A percentile compares a stretch with the other conserved stretches of the same genome.
phyloP scores from a whole-genome alignment of 2,888 invertebrate species.

The Cenopis cana region DNA sequence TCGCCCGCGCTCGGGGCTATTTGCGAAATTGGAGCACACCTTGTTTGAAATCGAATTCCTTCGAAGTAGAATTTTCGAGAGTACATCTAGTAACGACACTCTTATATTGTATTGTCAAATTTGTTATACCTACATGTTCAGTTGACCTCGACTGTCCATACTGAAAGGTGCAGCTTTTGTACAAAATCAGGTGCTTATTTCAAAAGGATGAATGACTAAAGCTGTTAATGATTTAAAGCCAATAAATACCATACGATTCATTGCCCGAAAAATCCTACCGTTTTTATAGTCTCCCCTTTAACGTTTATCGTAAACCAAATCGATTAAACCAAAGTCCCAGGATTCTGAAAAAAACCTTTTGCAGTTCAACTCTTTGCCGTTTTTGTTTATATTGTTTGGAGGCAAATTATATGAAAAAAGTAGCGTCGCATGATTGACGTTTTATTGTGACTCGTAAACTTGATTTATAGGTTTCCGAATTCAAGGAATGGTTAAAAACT shows the following conservation, averaged over 20 bases:
- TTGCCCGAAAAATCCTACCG: constrained; percentile 69
- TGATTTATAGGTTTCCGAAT: constrained; percentile 74
- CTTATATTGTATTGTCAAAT: too few relatives aligned
- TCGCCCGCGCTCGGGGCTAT: too few relatives aligned
- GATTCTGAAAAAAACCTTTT: constrained; percentile 26
- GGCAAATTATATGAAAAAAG: constrained; percentile 53
- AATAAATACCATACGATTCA: constrained; percentile 51
- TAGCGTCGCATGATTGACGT: constrained; percentile 67
- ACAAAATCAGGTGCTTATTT: constrained; percentile 24
- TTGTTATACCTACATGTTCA: too few relatives aligned
- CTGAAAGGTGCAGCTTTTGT: constrained; percentile 19
- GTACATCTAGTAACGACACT: too few relatives aligned
- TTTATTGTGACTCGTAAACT: constrained; percentile 68
- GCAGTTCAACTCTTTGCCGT: constrained; percentile 59
- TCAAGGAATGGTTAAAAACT: constrained; percentile 76
- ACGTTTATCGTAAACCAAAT: constrained; percentile 65
- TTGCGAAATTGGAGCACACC: too few relatives aligned
- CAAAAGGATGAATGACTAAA: constrained; percentile 5
- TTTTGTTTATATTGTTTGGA: constrained; percentile 46
- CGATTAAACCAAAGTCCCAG: constrained; percentile 55
- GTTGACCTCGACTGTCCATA: background rate
- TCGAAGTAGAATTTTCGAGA: too few relatives aligned
- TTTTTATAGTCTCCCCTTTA: constrained; percentile 70
- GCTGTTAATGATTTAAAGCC: constrained; percentile 35
- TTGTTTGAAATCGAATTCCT: too few relatives aligned